A percentile compares a stretch with the other conserved stretches of the same genome.
These are phyloP conservation scores for Ciona savignyi DNA, from an alignment of 23 tunicate species.

Conservation along the genomic window DNA sequence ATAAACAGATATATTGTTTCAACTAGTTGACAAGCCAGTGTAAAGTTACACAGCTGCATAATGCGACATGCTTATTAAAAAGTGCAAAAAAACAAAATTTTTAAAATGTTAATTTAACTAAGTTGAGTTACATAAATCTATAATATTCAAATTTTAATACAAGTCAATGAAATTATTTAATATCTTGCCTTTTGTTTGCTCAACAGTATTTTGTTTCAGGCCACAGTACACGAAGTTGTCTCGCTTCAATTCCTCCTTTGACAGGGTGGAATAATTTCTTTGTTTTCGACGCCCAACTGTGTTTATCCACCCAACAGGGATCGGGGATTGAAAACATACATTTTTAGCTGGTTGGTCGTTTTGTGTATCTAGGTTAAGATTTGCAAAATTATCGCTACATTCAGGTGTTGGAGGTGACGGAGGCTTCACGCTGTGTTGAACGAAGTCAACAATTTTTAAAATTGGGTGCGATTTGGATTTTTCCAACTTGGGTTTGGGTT, in stretches of 20 bases:
- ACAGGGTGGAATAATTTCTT: constrained; percentile 10
- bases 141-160: neutral
- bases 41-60: too few relatives aligned
- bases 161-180: neutral
- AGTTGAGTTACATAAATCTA: too few relatives aligned
- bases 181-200: neutral
- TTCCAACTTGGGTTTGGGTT: neutral
- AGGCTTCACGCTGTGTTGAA: constrained; percentile 1
- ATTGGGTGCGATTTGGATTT: neutral
- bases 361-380: constrained; percentile 1
- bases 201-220: constrained; percentile 7
- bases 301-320: constrained; percentile 38
- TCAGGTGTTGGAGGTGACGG: constrained; percentile 11
- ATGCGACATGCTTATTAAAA: too few relatives aligned
- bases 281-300: constrained; percentile 18
- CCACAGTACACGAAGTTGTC: constrained; percentile 59
- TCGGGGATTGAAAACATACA: neutral
- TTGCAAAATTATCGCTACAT: constrained; percentile 29
- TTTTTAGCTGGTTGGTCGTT: neutral
- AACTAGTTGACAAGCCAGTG: neutral
- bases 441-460: neutral
- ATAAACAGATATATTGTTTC: neutral
- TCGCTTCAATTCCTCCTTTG: neutral
- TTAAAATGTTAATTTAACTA: too few relatives aligned
- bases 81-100: too few relatives aligned